phyloP scores from a whole-genome alignment of 1,140 invertebrate species.

The Trichoplusia ni region DNA sequence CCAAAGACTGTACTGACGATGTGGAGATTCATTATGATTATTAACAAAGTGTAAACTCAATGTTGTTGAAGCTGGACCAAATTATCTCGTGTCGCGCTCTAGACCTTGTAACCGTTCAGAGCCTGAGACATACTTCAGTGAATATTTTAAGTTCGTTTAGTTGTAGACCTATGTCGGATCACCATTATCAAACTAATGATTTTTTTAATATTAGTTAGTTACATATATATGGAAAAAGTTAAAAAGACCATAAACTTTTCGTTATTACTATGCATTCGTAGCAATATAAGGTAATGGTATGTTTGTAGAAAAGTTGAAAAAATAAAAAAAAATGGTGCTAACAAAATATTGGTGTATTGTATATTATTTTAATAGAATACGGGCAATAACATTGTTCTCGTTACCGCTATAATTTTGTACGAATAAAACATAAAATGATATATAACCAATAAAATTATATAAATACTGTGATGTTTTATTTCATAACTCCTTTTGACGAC shows the following conservation, averaged over 20 bases:
- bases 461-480: slow-evolving; percentile 32
- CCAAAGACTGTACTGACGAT: slow-evolving; percentile 75
- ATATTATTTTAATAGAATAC: slow-evolving; percentile 63
- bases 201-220: slow-evolving; percentile 56
- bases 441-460: slow-evolving; percentile 71
- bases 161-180: slow-evolving; percentile 64
- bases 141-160: slow-evolving; percentile 58
- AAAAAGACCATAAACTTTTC: slow-evolving; percentile 70
- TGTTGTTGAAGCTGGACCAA: slow-evolving; percentile 76
- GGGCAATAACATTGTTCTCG: slow-evolving; percentile 63
- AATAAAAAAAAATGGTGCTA: slow-evolving; percentile 78
- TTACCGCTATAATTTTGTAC: slow-evolving; percentile 73
- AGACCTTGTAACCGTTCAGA: slow-evolving; percentile 18
- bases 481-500: no score
- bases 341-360: slow-evolving; percentile 73
- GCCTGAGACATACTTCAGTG: slow-evolving; percentile 42
- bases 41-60: slow-evolving; percentile 50
- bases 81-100: slow-evolving; percentile 51
- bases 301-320: slow-evolving; percentile 68
- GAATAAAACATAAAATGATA: slow-evolving; percentile 51
- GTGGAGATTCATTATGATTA: slow-evolving; percentile 59
- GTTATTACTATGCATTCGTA: slow-evolving; percentile 68
- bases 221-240: slow-evolving; percentile 53
- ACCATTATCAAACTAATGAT: slow-evolving; percentile 62
- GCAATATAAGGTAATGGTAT: slow-evolving; percentile 70